Base-by-base conservation (phyloP, 2,797 vertebrate genomes). In the Lophotriccus pileatus region DNA sequence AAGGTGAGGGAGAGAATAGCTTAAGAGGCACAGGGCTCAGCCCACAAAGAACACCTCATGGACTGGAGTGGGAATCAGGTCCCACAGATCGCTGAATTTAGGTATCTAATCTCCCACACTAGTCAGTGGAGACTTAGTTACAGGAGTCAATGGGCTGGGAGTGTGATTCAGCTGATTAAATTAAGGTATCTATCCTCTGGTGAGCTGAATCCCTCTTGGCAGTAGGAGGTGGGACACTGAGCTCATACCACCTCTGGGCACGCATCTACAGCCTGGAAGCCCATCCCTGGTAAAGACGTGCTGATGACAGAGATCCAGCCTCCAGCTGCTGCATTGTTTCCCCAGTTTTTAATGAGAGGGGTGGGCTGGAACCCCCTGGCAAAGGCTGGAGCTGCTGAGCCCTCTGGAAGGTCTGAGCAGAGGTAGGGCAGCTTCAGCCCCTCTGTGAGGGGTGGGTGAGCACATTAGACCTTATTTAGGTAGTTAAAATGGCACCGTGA, bases 331-430 rank as follows among this genome's bases (percentile, higher is more conserved):
- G 27, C 50, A 25, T 58, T 73, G n/a, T 89, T 87, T 79, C 89
- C 76, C n/a, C 34, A 62, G 37, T n/a, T 86, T 55, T 86, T 50
- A 83, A 69, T n/a, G 49, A 78, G 37, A 13, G 23, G 49, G 46
- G 23, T 1, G 17, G 50, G 69, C 80, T 73, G 39, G 59, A 30
- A 14, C 18, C 36, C 16, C 24, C 21, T 49, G 2, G 2, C 12
- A 34, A 25, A 68, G 41, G 41, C 80, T 81, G 66, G 58, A 81
- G 80, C 62, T 88, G 66, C 83, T 52, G 41, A 74, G 69, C 53
- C 60, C 41, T 49, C 27, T 0, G 0, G 12, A 30, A 49, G 22
- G 41, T 37, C 17, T 14, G 37, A 62, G 44, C 1, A 0, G 32
- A 44, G 23, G 32, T 9, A 41, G 59, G 28, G 12, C 55, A 78